Conservation (phyloP, 1,140 invertebrate species). For the Listronotus oregonensis region DNA sequence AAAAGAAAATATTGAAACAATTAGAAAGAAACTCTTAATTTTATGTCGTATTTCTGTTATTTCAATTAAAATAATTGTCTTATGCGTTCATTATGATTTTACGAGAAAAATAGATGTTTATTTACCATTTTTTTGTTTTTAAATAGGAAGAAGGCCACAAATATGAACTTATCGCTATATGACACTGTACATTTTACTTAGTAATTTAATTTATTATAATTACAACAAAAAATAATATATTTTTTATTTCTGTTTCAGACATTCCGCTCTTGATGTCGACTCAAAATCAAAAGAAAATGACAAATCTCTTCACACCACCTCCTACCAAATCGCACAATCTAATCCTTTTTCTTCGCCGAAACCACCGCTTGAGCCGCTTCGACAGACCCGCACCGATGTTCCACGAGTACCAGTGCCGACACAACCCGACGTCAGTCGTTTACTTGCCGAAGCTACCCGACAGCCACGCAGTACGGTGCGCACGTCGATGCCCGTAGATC, state of each 20-base stretch:
- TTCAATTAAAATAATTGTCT: too few species aligned
- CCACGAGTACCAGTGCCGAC: conserved; percentile 15
- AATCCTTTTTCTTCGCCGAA: conserved; percentile 14
- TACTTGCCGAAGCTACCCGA: conserved; percentile 20
- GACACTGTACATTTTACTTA: too few species aligned
- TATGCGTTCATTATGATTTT: too few species aligned
- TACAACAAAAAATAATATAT: not conserved
- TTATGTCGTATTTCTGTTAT: too few species aligned
- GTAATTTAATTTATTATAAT: too few species aligned
- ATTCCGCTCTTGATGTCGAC: conserved; percentile 52
- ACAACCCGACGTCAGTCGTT: conserved; percentile 27
- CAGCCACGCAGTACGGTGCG: conserved; percentile 4
- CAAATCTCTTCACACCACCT: conserved; percentile 18
- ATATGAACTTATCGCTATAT: too few species aligned
- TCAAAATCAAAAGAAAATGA: conserved; percentile 45
- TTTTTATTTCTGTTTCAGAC: conserved; percentile 45
- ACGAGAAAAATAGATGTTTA: too few species aligned
- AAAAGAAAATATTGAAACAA: too few species aligned
- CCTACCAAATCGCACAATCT: conserved; percentile 24
- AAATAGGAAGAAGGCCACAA: too few species aligned
- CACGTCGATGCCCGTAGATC: conserved; percentile 1
- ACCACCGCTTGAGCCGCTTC: conserved; percentile 27
- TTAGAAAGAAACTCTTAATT: too few species aligned
- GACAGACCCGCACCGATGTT: conserved; percentile 15
- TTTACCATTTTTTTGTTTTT: too few species aligned